Percentiles rank a stretch among this genome's conserved stretches.
These are phyloP conservation scores for Rhea americana DNA, from an alignment of 2,113 vertebrate genomes.

Conservation along the genomic window DNA sequence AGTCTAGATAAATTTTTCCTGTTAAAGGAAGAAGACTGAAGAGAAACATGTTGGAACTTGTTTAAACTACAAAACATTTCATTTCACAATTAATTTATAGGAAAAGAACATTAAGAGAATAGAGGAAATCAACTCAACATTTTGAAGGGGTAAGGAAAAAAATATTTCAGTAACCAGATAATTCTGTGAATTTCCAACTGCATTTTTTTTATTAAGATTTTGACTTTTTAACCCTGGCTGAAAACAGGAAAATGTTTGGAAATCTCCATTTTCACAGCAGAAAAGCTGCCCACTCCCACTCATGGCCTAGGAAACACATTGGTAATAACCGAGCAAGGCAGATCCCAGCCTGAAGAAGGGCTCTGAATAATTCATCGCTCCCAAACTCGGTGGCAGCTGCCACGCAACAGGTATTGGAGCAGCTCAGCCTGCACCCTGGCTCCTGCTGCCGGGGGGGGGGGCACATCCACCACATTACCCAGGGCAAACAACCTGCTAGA, in stretches of 20 bases:
- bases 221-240: not conserved
- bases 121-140: not conserved
- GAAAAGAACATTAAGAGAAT: not conserved
- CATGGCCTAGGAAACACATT: not conserved
- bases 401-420: not conserved
- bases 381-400: not conserved
- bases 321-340: not conserved
- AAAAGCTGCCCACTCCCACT: not conserved
- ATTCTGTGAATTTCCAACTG: not conserved
- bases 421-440: not conserved
- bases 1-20: not conserved
- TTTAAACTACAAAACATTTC: accelerated
- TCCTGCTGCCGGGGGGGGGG: not conserved
- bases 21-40: not conserved
- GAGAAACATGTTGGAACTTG: not conserved
- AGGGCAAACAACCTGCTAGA: accelerated
- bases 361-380: not conserved
- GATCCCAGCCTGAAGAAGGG: not conserved
- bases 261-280: accelerated
- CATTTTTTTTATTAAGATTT: too few species aligned
- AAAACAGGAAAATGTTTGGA: accelerated
- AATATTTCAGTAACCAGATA: not conserved
- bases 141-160: not conserved
- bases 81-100: not conserved
- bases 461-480: not conserved